These are phyloP conservation scores for Pseudochaenichthys georgianus DNA, from an alignment of 2,797 vertebrate genomes.

Conservation along the genomic window DNA sequence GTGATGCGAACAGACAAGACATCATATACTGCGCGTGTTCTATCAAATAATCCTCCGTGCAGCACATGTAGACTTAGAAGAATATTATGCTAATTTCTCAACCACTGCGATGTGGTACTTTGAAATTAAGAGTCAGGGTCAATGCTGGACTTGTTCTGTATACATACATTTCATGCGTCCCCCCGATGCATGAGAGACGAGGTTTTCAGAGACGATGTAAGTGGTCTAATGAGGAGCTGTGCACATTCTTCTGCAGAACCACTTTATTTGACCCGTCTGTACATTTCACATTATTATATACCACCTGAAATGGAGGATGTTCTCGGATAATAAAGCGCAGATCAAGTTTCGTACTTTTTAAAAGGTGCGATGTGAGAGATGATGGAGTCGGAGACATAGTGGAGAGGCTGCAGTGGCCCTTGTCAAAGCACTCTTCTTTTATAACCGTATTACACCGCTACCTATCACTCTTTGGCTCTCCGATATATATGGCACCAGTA, in stretches of 20 bases:
- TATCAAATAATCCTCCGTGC: constrained; percentile 49
- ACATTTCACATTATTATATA: constrained; percentile 21
- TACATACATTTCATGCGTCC: constrained; percentile 41
- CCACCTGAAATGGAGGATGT: constrained; percentile 38
- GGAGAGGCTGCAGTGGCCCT: constrained; percentile 15
- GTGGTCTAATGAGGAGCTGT: constrained; percentile 60
- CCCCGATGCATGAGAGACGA: constrained; percentile 18
- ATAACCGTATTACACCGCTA: constrained; percentile 34
- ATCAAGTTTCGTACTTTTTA: constrained; percentile 22
- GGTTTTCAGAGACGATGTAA: constrained; percentile 34
- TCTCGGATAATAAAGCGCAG: constrained; percentile 41
- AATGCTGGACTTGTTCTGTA: constrained; percentile 50
- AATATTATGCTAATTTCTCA: constrained; percentile 60
- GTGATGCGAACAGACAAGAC: constrained; percentile 72
- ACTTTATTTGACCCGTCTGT: constrained; percentile 33
- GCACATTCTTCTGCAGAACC: constrained; percentile 22
- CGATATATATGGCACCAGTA: constrained; percentile 2
- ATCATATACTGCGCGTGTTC: constrained; percentile 56
- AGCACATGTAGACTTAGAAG: constrained; percentile 26
- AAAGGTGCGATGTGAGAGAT: constrained; percentile 40
- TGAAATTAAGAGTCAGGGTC: constrained; percentile 67
- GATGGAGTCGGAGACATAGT: constrained; percentile 22
- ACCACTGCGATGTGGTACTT: constrained; percentile 34
- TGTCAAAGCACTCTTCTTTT: constrained; percentile 46
- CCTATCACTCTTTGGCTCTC: constrained; percentile 20